These are phyloP conservation scores for Ecdyonurus torrentis DNA, from an alignment of 2,888 invertebrate genomes.

Conservation along the genomic window DNA sequence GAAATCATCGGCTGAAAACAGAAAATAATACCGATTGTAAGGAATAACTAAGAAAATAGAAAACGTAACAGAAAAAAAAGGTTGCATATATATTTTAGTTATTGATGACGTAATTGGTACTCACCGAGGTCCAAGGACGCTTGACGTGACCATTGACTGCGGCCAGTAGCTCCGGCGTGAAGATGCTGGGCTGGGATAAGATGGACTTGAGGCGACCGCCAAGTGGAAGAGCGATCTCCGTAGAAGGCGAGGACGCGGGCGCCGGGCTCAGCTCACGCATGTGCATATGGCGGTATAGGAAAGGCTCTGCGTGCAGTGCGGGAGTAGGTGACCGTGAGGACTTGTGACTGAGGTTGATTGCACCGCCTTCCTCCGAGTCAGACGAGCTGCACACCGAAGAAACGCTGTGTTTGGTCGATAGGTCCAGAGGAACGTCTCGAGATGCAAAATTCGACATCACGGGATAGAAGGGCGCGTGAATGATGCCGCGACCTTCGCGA, in stretches of 20 bases:
- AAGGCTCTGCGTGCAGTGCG: slow-evolving; percentile 10
- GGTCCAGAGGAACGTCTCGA: slow-evolving; percentile 49
- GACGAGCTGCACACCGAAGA: slow-evolving; percentile 44
- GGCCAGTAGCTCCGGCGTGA: not conserved
- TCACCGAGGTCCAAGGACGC: slow-evolving; percentile 36
- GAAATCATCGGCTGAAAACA: too few relatives aligned
- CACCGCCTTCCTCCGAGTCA: slow-evolving; percentile 49
- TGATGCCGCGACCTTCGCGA: slow-evolving; percentile 39
- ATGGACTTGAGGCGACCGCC: not conserved
- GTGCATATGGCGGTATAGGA: not conserved
- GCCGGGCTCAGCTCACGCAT: slow-evolving; percentile 23
- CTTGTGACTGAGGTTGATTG: slow-evolving; percentile 60
- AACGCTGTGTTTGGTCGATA: slow-evolving; percentile 61
- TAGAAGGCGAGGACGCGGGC: slow-evolving; percentile 16
- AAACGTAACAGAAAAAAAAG: too few relatives aligned
- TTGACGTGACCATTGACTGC: slow-evolving; percentile 35
- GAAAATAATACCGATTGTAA: too few relatives aligned
- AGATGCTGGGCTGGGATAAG: not conserved
- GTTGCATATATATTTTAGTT: too few relatives aligned
- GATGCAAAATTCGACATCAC: not conserved
- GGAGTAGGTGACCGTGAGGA: slow-evolving; percentile 43
- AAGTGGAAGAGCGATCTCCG: not conserved
- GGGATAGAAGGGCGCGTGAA: slow-evolving; percentile 7
- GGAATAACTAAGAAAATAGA: too few relatives aligned
- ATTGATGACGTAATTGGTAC: slow-evolving; percentile 19